Evolutionary conservation across 2,888 invertebrate genomes (phyloP).

Genomic region (Microchrysa polita): DNA sequence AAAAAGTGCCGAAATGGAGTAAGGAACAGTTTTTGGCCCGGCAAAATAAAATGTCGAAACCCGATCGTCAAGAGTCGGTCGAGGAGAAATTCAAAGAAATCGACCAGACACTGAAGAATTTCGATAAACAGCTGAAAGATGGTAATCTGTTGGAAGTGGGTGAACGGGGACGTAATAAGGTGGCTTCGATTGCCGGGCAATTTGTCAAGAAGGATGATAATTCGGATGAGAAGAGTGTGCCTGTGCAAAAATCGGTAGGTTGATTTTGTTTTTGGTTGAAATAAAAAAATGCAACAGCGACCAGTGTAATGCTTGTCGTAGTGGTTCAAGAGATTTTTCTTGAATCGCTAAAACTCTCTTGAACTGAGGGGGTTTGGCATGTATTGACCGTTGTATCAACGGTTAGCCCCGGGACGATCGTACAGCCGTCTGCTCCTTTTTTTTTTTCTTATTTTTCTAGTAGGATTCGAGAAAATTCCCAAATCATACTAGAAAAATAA

Average conservation of each 20-base stretch:
- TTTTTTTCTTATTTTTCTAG: too few relatives aligned
- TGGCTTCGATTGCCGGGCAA: conserved; percentile 88
- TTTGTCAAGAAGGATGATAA: conserved; percentile 66
- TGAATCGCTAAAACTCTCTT: too few relatives aligned
- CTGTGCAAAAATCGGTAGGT: conserved; percentile 63
- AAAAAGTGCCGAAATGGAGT: conserved; percentile 92
- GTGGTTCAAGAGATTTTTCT: too few relatives aligned
- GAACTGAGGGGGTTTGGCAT: too few relatives aligned
- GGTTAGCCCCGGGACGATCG: too few relatives aligned
- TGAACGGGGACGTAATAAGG: conserved; percentile 75
- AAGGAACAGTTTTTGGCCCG: conserved; percentile 78
- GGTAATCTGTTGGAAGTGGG: conserved; percentile 76
- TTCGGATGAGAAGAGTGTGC: conserved; percentile 61
- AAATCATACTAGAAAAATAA: too few relatives aligned
- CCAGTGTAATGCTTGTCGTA: too few relatives aligned
- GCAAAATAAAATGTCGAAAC: conserved; percentile 75
- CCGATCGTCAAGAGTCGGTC: conserved; percentile 68
- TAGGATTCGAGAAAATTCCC: too few relatives aligned
- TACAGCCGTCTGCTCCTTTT: too few relatives aligned
- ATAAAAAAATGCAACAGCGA: too few relatives aligned
- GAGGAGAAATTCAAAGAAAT: conserved; percentile 75
- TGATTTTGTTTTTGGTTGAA: neutral
- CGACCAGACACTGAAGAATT: conserved; percentile 75
- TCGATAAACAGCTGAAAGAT: conserved; percentile 80
- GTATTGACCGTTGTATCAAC: too few relatives aligned